Evolutionary conservation across 2,797 vertebrate genomes (phyloP), one percentile per base, ranked within the genome.

Genomic region (Hippopotamyrus pictus): DNA sequence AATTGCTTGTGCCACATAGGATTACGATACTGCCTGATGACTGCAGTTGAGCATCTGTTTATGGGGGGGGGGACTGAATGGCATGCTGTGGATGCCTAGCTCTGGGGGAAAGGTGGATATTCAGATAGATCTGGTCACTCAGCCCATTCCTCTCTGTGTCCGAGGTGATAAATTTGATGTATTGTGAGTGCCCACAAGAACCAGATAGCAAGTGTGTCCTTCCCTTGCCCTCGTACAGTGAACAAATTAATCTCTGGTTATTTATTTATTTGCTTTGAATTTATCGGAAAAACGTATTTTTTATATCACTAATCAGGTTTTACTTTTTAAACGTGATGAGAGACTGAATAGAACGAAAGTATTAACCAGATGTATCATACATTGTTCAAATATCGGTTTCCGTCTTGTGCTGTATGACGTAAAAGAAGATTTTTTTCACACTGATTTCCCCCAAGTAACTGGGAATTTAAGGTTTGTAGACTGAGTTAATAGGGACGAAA

Each of bases 1-100:
- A 79, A 88, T 85, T 87, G 85, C 29, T 87, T 76, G 41, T 29
- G 12, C 79, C 33, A 37, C 14, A 48, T 79, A 41, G 57, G 44
- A 22, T 33, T 6, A 88, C 51, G 41, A 84, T 73, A 88, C 37
- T 76, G 89, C 37, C 51, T 14, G 41, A 29, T 88, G 41, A 82
- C 7, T 83, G 88, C 83, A 90, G 19, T 25, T 44, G 54, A 91
- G 76, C 89, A 89, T 76, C 89, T 87, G 86, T 91, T 87, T 86
- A 54, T 53, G 59, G 22, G 54, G 6, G 86, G 88, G 33, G 19
- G 57, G 57, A 0, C 73, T 62, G 87, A 86, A 89, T 89, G 79
- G 59, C 62, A 85, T 57, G 89, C 89, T 90, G 76, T 57, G 59
- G 37, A 84, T 53, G 48, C 44, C 73, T 79, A 59, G 79, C 33